Evolutionary conservation across 2,888 invertebrate species (phyloP), one percentile per base, ranked within the genome.

Genomic region (Trissolcus brochymenae): DNA sequence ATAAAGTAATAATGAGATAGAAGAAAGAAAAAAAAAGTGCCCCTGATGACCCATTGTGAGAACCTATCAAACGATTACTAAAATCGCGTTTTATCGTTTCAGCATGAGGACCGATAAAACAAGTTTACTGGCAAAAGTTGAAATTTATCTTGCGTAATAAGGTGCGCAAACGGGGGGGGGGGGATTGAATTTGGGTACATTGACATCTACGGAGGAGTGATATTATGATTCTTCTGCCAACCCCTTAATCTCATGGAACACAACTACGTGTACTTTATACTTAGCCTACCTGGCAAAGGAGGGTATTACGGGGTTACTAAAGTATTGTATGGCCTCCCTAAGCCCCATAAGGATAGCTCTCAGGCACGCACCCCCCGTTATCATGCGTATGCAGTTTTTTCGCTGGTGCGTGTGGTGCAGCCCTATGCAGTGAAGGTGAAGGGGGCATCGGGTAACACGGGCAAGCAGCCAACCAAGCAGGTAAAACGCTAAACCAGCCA

Each of bases 271-370:
- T 74, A 79, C 81, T 81, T 82, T 83, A 82, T 82, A 83, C 82
- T 80, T 80, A 79, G 83, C 79, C 84, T 86, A 83, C 83, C 86
- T 86, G 84, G 83, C 83, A 81, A 84, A 81, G 85, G 84, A 84
- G 82, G 86, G 85, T 83, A 87, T 87, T 86, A 88, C 87, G 86
- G 87, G 86, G 87, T 86, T 88, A 88, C 87, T 85, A 87, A 88
- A 86, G 87, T 86, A 87, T 88, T 86, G 88, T 88, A 88, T 85
- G 88, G 88, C 88, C 87, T 88, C 88, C 85, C 85, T 84, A 88
- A 88, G 88, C 88, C 88, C 87, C 87, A 85, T 88, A 88, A 87
- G 88, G 87, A 85, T 84, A 85, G 84, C 86, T 84, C 87, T 87
- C 85, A 84, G 84, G 85, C 86, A 87, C 86, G 86, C 84, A 86